Conservation (phyloP, 2,797 vertebrate species). For the Rhinophrynus dorsalis region DNA sequence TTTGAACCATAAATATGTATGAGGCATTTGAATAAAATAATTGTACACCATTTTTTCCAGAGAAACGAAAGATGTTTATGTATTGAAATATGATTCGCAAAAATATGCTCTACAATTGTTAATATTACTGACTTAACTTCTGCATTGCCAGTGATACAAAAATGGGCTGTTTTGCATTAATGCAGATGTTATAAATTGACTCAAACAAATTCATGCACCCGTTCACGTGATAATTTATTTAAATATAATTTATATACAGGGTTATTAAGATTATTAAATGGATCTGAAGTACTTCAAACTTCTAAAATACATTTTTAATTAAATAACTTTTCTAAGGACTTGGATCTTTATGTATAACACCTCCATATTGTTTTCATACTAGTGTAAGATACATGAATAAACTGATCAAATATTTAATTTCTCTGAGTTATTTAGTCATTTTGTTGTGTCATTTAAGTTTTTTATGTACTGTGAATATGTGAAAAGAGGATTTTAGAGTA, state of each 20-base stretch:
- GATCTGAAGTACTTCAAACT: conserved; percentile 41
- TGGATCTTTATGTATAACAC: conserved; percentile 63
- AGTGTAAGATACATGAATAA: conserved; percentile 40
- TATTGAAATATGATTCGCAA: conserved; percentile 58
- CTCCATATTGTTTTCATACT: conserved; percentile 54
- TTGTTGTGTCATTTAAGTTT: conserved; percentile 49
- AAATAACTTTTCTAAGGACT: conserved; percentile 60
- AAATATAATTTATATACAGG: conserved; percentile 50
- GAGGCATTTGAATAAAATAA: conserved; percentile 59
- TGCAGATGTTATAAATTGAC: conserved; percentile 56
- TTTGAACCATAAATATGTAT: conserved; percentile 58
- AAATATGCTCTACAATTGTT: conserved; percentile 41
- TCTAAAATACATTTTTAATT: conserved; percentile 62
- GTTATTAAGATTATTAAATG: conserved; percentile 60
- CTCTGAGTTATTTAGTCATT: too few relatives aligned
- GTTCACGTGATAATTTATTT: conserved; percentile 45
- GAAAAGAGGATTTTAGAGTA: too few relatives aligned
- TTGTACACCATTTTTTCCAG: conserved; percentile 61
- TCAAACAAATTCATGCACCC: conserved; percentile 55
- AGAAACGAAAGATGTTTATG: conserved; percentile 59
- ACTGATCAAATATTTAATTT: neutral
- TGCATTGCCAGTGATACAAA: conserved; percentile 57
- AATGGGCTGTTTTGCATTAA: conserved; percentile 47
- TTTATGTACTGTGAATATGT: neutral
- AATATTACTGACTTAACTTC: conserved; percentile 51